Evolutionary conservation across 1,140 invertebrate genomes (phyloP), one percentile per base, ranked within the genome.

Genomic region (Physella acuta): DNA sequence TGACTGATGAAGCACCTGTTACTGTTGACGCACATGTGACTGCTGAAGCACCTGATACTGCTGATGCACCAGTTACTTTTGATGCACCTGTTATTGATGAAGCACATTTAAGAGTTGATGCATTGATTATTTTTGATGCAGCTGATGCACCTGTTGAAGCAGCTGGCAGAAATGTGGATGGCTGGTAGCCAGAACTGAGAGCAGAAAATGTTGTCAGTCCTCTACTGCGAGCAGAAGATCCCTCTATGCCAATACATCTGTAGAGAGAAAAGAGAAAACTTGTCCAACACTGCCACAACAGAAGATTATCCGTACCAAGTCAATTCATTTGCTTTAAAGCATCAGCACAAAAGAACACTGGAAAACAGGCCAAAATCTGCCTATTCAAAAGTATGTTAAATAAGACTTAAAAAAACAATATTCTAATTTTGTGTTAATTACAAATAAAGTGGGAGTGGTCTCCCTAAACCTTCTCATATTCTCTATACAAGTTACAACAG

Each of bases 151-250:
- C 8, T 17, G 28, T 30, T 26, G 64, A 52, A 33, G 51, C 51
- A 37, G 62, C 24, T 17, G 59, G 52, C 39, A 37, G 39, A 44
- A 20, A 28, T n/a, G 3, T 44, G 37, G 36, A 17, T 30, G 62
- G 62, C n/a, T 66, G 64, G 30, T 66, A 66, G 16, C 64, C 64
- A n/a, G 64, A 66, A 30, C 53, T 56, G 11, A 66, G 52, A 26
- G 30, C 64, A 24, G 64, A 56, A 36, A 66, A 56, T 5, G 51
- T 24, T 36, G 64, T 20, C 53, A 66, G 52, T 17, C 64, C 64
- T 56, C 64, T n/a, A 28, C 64, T 66, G 26, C 64, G 33, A 28
- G 64, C 64, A 66, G 64, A 66, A 24, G 64, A 66, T 2, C 64
- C 64, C 36, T 66, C 64, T 34, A 66, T 56, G 33, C 52, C 64